A percentile compares a stretch with the other conserved stretches of the same genome.
phyloP scores from a whole-genome alignment of 2,888 invertebrate species.

The Achlya flavicornis region DNA sequence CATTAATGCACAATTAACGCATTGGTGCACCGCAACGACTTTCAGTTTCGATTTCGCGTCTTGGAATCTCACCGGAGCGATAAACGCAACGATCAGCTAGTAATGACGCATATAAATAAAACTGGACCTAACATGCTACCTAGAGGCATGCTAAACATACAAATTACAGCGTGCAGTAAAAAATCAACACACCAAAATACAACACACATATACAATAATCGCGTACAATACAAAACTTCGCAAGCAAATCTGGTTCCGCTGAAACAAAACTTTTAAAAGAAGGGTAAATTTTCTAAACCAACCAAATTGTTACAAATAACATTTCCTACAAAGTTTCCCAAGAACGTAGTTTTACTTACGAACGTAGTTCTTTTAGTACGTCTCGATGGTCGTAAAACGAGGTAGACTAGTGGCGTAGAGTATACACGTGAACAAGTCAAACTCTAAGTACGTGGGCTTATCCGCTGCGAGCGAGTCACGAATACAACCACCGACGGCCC shows the following conservation, averaged over 20 bases:
- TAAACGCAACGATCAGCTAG: constrained; percentile 67
- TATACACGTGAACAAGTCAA: neutral
- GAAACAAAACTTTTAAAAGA: too few relatives aligned
- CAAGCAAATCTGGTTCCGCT: too few relatives aligned
- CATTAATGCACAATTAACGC: constrained; percentile 44
- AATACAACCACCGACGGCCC: constrained; percentile 26
- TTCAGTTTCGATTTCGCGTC: constrained; percentile 73
- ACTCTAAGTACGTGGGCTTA: constrained; percentile 30
- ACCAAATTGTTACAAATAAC: neutral
- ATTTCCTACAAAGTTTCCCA: neutral
- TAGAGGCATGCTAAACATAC: constrained; percentile 6
- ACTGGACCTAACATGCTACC: neutral
- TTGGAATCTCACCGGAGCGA: constrained; percentile 73
- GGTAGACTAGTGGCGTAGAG: neutral
- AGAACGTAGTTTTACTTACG: neutral
- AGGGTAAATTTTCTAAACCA: too few relatives aligned
- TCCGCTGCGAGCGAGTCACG: constrained; percentile 24
- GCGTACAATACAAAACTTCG: too few relatives aligned
- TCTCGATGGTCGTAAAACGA: neutral
- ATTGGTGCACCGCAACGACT: constrained; percentile 49
- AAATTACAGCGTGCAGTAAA: neutral
- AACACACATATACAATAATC: neutral
- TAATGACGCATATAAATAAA: constrained; percentile 57
- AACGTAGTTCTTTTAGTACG: too few relatives aligned
- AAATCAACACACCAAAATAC: neutral